A percentile compares a stretch with the other conserved stretches of the same genome.
phyloP scores from a whole-genome alignment of 2,797 vertebrate species.

The Gallinago solitaria region DNA sequence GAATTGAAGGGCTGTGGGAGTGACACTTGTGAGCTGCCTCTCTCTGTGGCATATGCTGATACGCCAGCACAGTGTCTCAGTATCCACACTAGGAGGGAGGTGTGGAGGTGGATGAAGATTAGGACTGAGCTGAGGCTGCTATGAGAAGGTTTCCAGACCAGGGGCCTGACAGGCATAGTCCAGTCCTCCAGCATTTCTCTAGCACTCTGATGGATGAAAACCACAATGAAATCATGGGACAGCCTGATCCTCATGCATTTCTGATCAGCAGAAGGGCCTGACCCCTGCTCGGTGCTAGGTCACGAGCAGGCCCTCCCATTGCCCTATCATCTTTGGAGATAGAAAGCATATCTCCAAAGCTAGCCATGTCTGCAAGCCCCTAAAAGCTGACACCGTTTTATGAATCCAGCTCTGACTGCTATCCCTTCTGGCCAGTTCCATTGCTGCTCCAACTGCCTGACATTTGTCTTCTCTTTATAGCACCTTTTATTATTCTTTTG shows the following conservation, averaged over 20 bases:
- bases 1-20: not conserved
- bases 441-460: not conserved
- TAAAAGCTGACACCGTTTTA: not conserved
- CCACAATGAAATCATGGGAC: not conserved
- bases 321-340: slow-evolving; percentile 23
- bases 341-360: slow-evolving; percentile 1
- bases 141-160: not conserved
- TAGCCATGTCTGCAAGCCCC: not conserved
- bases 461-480: slow-evolving; percentile 54
- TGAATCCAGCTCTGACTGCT: not conserved
- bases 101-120: not conserved
- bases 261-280: slow-evolving; percentile 15
- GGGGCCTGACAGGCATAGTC: not conserved
- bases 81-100: not conserved
- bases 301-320: not conserved
- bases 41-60: not conserved
- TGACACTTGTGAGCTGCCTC: not conserved
- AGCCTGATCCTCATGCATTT: not conserved
- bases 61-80: fast-evolving
- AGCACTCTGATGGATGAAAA: not conserved
- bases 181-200: not conserved
- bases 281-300: not conserved
- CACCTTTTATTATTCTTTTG: slow-evolving; percentile 58
- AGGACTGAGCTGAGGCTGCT: not conserved
- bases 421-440: not conserved